Evolutionary conservation across 2,113 vertebrate species (phyloP).

Genomic region (Gorsachius goisagi): DNA sequence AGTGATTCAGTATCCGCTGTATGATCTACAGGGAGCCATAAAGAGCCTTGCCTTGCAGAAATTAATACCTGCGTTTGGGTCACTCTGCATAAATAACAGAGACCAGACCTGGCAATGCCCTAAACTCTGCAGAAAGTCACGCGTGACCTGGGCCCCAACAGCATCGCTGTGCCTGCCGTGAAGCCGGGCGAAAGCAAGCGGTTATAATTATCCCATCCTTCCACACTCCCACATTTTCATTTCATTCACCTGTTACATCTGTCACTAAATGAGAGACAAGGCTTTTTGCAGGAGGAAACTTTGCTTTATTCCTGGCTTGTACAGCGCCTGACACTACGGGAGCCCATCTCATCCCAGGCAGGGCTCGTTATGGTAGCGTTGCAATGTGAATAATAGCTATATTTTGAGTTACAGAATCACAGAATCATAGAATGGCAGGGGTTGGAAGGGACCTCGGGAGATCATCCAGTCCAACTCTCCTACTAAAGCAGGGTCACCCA

Average conservation of each 20-base stretch:
- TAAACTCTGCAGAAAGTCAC: not conserved
- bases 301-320: not conserved
- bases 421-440: too few relatives aligned
- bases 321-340: not conserved
- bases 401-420: not conserved
- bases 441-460: too few relatives aligned
- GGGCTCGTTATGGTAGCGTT: fast-evolving
- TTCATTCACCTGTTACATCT: not conserved
- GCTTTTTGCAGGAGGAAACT: not conserved
- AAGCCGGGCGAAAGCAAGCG: not conserved
- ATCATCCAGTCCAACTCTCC: too few relatives aligned
- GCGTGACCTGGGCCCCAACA: fast-evolving
- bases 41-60: not conserved
- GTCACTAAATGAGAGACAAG: not conserved
- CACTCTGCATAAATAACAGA: not conserved
- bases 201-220: not conserved
- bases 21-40: not conserved
- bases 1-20: not conserved
- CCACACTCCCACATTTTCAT: not conserved
- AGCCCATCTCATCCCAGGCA: not conserved
- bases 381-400: not conserved
- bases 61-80: not conserved
- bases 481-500: too few relatives aligned
- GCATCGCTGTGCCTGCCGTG: not conserved
- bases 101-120: not conserved